Percentiles rank a stretch among this genome's conserved stretches.
Conservation (phyloP, 2,888 invertebrate genomes). For the Melipona beecheii region DNA sequence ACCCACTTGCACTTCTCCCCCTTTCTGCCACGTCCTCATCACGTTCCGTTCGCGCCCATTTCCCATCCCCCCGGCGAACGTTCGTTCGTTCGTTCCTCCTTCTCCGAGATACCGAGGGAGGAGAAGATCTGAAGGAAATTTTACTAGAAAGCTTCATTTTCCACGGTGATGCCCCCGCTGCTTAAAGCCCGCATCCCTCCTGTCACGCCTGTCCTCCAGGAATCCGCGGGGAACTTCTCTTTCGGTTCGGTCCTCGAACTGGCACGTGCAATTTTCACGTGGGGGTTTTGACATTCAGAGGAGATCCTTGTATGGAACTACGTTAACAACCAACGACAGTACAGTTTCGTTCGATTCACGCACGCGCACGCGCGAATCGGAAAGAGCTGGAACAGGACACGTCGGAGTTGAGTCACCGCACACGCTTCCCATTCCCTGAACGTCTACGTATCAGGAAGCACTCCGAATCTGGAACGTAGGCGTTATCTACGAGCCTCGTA, state of each 20-base stretch:
- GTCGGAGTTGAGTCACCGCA: conserved; percentile 36
- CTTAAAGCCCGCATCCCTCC: conserved; percentile 73
- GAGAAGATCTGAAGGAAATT: conserved; percentile 75
- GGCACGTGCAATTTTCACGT: conserved; percentile 37
- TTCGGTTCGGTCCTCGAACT: conserved; percentile 27
- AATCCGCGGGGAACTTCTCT: conserved; percentile 51
- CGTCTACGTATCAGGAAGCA: conserved; percentile 46
- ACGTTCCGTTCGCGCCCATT: neutral
- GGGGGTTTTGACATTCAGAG: neutral
- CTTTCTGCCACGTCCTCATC: neutral
- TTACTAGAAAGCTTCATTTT: conserved; percentile 79
- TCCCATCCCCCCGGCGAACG: neutral
- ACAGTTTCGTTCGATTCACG: neutral
- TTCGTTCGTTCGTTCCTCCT: conserved; percentile 32
- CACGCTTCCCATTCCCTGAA: conserved; percentile 36
- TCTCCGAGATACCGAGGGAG: conserved; percentile 42
- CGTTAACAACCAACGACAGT: neutral
- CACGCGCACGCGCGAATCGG: neutral
- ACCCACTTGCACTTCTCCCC: conserved; percentile 39
- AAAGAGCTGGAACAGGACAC: neutral
- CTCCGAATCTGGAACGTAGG: conserved; percentile 32
- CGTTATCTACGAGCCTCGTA: conserved; percentile 44
- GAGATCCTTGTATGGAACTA: too few species aligned
- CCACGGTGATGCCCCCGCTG: conserved; percentile 77
- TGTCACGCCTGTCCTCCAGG: conserved; percentile 43